Evolutionary conservation across 2,797 vertebrate genomes (phyloP).

Genomic region (Hyperoplus immaculatus): DNA sequence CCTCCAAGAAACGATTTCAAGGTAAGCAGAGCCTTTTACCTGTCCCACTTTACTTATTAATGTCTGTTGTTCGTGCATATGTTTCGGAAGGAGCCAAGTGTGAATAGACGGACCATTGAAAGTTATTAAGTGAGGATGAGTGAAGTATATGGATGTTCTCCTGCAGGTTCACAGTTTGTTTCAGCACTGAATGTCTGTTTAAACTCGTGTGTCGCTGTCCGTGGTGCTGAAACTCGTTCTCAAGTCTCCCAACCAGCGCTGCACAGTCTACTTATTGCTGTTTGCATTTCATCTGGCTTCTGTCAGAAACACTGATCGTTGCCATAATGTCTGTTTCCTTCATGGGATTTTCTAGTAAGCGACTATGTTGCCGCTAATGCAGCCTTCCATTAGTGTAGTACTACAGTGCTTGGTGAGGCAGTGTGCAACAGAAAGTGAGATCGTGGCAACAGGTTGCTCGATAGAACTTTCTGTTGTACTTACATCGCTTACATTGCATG

Average conservation of each 20-base stretch:
- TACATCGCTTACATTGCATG: neutral
- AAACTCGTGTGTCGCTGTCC: slow-evolving; percentile 61
- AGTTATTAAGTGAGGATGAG: slow-evolving; percentile 13
- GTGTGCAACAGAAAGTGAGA: slow-evolving; percentile 36
- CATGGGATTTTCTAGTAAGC: neutral
- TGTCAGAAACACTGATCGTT: neutral
- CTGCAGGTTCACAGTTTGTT: slow-evolving; percentile 4
- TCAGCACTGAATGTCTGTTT: neutral
- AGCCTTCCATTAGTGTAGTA: neutral
- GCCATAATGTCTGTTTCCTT: neutral
- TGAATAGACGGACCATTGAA: neutral
- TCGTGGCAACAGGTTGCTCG: slow-evolving; percentile 60
- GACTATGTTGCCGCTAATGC: no score
- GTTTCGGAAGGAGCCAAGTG: neutral
- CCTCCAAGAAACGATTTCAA: slow-evolving; percentile 47
- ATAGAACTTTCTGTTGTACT: slow-evolving; percentile 31
- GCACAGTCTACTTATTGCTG: no score
- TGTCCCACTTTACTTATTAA: neutral
- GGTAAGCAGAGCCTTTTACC: slow-evolving; percentile 53
- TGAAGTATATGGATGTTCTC: neutral
- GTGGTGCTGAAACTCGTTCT: slow-evolving; percentile 66
- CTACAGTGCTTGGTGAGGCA: neutral
- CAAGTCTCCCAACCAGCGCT: neutral
- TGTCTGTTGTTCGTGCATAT: neutral
- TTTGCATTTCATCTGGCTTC: neutral